Evolutionary conservation across 2,797 vertebrate species (phyloP).

Genomic region (Sebastiscus tertius): DNA sequence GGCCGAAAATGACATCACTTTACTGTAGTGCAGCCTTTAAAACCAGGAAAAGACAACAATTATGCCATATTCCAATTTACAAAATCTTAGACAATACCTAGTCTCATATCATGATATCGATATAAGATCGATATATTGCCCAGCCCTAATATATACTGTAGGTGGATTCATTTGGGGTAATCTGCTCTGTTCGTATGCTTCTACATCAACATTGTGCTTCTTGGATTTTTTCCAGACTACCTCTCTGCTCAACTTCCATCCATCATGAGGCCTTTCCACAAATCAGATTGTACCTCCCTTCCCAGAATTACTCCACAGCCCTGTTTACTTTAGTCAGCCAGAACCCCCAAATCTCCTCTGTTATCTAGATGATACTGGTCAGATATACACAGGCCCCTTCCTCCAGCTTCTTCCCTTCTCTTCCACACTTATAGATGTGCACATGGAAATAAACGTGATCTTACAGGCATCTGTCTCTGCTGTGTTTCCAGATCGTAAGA

Average conservation of each 20-base stretch:
- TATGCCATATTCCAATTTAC: no score
- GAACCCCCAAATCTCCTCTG: not conserved
- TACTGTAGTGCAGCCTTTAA: no score
- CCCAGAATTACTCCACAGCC: constrained; percentile 17
- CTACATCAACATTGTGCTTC: not conserved
- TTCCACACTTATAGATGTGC: not conserved
- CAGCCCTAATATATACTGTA: not conserved
- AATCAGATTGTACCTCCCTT: constrained; percentile 30
- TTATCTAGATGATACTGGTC: constrained; percentile 16
- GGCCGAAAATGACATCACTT: no score
- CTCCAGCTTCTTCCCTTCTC: not conserved
- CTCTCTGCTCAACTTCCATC: constrained; percentile 1
- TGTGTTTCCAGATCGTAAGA: constrained; percentile 90
- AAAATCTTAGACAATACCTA: no score
- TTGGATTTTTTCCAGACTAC: constrained; percentile 18
- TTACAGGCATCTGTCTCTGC: constrained; percentile 1
- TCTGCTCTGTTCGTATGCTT: not conserved
- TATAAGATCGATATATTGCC: no score
- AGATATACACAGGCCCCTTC: not conserved
- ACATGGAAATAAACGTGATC: not conserved
- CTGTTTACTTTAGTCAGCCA: constrained; percentile 34
- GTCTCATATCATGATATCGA: no score
- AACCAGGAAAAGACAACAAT: no score
- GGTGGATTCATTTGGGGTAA: not conserved
- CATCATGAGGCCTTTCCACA: constrained; percentile 40